phyloP scores from a whole-genome alignment of 2,113 vertebrate genomes.

The Peromyscus californicus region DNA sequence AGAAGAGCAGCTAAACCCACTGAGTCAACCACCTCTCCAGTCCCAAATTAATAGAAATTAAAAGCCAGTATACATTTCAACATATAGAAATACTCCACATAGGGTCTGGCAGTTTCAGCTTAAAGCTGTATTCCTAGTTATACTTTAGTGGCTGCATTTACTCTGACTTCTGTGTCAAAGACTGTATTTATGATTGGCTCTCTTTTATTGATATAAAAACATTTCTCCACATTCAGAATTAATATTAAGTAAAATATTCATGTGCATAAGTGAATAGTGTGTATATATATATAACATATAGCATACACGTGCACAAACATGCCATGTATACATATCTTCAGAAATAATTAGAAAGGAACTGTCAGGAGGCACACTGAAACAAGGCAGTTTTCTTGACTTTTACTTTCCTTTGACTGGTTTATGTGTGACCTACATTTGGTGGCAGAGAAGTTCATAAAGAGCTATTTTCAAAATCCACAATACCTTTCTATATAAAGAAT shows the following conservation, averaged over 20 bases:
- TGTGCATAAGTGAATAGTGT: background rate
- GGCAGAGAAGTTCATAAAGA: constrained; percentile 14
- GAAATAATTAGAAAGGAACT: background rate
- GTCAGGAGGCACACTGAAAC: background rate
- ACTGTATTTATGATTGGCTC: background rate
- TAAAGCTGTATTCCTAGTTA: accelerated
- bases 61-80: background rate
- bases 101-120: background rate
- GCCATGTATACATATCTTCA: too few relatives aligned
- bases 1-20: background rate
- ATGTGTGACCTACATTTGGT: background rate
- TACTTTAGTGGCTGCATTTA: accelerated
- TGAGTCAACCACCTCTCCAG: background rate
- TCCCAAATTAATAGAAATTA: background rate
- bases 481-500: background rate
- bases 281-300: background rate
- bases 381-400: background rate
- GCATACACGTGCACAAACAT: background rate
- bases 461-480: constrained; percentile 47
- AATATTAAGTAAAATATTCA: background rate
- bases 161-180: background rate
- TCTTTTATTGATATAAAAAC: background rate
- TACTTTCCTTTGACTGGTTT: background rate
- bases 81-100: background rate
- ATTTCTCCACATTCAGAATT: background rate